Evolutionary conservation across 2,797 vertebrate species (phyloP).

Genomic region (Dryobates pubescens): DNA sequence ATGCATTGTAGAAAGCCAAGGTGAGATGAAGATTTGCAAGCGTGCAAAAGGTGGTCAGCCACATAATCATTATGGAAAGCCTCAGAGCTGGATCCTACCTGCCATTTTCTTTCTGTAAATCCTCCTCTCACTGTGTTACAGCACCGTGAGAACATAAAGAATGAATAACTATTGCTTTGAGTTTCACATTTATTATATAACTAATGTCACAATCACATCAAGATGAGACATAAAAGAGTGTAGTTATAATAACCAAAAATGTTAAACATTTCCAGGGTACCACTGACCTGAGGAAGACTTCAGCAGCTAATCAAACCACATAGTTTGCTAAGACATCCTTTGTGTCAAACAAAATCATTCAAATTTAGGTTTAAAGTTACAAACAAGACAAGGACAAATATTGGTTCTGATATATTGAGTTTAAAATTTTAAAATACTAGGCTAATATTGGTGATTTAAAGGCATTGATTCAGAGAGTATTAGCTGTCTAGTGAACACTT

Average conservation of each 20-base stretch:
- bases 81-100: background rate
- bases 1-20: background rate
- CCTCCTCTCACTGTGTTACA: background rate
- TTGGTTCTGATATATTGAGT: background rate
- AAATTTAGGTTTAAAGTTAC: background rate
- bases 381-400: background rate
- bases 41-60: background rate
- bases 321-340: background rate
- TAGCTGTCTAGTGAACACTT: background rate
- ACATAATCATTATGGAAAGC: background rate
- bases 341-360: background rate
- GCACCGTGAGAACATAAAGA: background rate
- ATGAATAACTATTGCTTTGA: background rate
- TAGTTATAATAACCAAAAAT: background rate
- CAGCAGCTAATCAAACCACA: background rate
- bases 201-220: background rate
- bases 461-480: background rate
- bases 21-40: background rate
- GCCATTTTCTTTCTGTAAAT: background rate
- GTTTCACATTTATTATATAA: background rate
- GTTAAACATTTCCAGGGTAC: background rate
- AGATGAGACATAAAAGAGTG: background rate
- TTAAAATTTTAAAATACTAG: background rate
- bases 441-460: background rate
- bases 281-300: background rate